Evolutionary conservation across 2,797 vertebrate species (phyloP), one percentile per base, ranked within the genome.

Genomic region (Crossoptilon crossoptilon): DNA sequence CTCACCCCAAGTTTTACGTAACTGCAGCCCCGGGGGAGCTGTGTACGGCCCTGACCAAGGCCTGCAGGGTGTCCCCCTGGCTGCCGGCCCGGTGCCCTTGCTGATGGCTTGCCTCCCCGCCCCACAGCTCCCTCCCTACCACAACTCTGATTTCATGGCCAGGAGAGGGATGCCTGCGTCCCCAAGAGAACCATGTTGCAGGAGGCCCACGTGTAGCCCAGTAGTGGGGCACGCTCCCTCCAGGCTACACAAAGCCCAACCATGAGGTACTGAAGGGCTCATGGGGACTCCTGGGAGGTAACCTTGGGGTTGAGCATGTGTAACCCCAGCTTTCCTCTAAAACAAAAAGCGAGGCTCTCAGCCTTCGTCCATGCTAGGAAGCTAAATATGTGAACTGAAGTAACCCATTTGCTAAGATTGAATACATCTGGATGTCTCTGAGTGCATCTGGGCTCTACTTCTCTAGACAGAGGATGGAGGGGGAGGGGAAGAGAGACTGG

Each of bases 401-500:
- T 90, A 95, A 96, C 80, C 94, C 73, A 59, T 91, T 93, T 90
- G 59, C 62, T 82, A 49, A 91, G 94, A 93, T 71, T 80, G 88
- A 95, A 94, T 68, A 75, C 86, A 94, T 96, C 94, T 95, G 93
- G 95, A 93, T 94, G 73, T 1, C 0, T 89, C 91, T 84, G 88
- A 93, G 56, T 89, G 84, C 84, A 90, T 94, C 91, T 96, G 93
- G 84, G 73, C 87, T 91, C 67, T 56, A 14, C 87, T 92, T 75
- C 66, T 69, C 70, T 68, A 92, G 81, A 82, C 78, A 87, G 90
- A 89, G 87, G 62, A 67, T 77, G 33, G 39, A 72, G 83, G 60
- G 87, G 93, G 91, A 87, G 27, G 90, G 70, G 49, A 83, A 29
- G 72, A 79, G 75, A 86, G 80, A 24, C 60, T 96, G 87, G 66